Evolutionary conservation across 30 jellyfish, hydroid and myxozoan genomes (phyloP), one percentile per base, ranked within the genome.

Genomic region (Turritopsis dohrnii): DNA sequence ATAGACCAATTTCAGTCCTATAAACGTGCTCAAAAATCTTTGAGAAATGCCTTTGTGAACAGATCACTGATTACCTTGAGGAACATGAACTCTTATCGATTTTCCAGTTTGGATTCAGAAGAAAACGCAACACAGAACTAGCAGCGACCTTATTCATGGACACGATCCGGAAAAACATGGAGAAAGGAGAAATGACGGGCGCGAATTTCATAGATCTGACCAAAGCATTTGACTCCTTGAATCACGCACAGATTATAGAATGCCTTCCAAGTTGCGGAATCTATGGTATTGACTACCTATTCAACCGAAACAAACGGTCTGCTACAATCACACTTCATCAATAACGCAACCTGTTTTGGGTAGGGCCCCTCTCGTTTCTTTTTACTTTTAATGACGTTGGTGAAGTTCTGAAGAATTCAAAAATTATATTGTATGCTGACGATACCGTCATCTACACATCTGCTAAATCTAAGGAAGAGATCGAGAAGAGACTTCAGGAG

Each of bases 1-100:
- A 87, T 83, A 52, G 95, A 19, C 95, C 95, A 0, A 81, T 87
- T 53, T 81, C 89, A 52, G 86, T 87, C 52, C 87, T 81, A 79
- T 83, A 88, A 29, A 79, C 52, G 28, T 54, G 80, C 21, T 87
- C 83, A 18, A 80, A 87, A 60, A 74, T 81, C 79, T 74, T 86
- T 4, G 89, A 86, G 85, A 86, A 79, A 79, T 53, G 73, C 52
- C 80, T 86, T 19, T 85, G 65, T 41, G 74, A 30, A 25, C 90
- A 74, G 66, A 22, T 84, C 52, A 73, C 66, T 79, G 71, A 41
- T 28, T 83, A 72, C 71, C 90, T 84, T 16, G 65, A 84, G 75
- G 18, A 3, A 53, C 52, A 84, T 83, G 19, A 87, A n/a, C 65
- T 87, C 72, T 71, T 87, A 79, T 69, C 87, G 74, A 77, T 1